Evolutionary conservation across 2,797 vertebrate genomes (phyloP).

Genomic region (Buceros bicornis): DNA sequence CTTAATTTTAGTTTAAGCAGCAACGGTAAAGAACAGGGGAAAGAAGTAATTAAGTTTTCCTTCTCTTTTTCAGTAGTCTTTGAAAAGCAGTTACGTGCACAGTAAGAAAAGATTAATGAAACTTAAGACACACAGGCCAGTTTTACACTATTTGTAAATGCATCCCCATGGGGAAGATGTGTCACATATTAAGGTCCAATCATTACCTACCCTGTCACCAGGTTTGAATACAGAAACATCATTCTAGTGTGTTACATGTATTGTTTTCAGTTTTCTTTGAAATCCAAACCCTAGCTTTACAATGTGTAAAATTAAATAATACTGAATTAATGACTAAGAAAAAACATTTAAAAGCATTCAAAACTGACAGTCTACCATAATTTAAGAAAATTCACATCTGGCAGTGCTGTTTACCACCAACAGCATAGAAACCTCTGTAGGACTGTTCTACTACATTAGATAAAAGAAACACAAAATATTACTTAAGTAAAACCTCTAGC

Average conservation of each 20-base stretch:
- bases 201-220: background rate
- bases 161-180: background rate
- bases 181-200: background rate
- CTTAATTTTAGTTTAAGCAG: background rate
- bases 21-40: background rate
- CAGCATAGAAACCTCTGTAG: background rate
- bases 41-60: background rate
- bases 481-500: background rate
- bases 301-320: background rate
- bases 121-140: background rate
- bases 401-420: background rate
- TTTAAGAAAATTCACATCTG: background rate
- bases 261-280: background rate
- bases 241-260: background rate
- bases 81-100: background rate
- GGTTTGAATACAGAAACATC: background rate
- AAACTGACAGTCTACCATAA: background rate
- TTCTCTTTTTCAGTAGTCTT: background rate
- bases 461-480: background rate
- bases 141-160: background rate
- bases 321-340: background rate
- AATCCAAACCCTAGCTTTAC: background rate
- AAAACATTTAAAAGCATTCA: background rate
- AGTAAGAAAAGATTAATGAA: background rate
- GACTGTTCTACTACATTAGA: background rate